phyloP scores from a whole-genome alignment of 2,888 invertebrate species.

The Luffia ferchaultella region DNA sequence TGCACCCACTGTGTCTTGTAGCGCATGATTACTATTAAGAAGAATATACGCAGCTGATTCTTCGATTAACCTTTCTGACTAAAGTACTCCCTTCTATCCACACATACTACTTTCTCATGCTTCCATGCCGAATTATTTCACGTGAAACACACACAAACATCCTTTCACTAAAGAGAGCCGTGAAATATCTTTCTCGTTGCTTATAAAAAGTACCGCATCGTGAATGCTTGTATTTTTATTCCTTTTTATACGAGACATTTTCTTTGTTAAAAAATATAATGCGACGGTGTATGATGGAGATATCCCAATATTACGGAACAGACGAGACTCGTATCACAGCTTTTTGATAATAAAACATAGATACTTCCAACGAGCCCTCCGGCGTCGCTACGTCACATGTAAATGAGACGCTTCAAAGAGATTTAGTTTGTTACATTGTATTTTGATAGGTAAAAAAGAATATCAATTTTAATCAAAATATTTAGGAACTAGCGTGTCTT shows the following conservation, averaged over 20 bases:
- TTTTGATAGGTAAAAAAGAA: no score
- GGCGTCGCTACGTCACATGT: no score
- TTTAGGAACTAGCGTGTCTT: no score
- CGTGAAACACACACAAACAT: not conserved
- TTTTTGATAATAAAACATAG: not conserved
- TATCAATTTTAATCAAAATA: no score
- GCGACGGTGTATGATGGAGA: conserved; percentile 26
- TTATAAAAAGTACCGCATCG: conserved; percentile 23
- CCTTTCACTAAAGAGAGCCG: not conserved
- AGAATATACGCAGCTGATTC: not conserved
- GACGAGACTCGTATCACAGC: conserved; percentile 8
- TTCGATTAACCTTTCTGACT: not conserved
- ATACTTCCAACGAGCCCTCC: no score
- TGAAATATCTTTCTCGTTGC: not conserved
- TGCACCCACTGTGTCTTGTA: not conserved
- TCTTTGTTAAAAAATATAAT: conserved; percentile 32
- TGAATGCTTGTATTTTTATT: no score
- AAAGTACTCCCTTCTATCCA: not conserved
- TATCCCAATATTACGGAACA: conserved; percentile 26
- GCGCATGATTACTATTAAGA: not conserved
- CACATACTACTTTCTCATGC: not conserved
- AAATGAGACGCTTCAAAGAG: no score
- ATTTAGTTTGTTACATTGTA: no score
- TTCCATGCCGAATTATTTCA: not conserved
- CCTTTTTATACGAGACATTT: conserved; percentile 25